phyloP scores from a whole-genome alignment of 2,113 vertebrate species.

The Charadrius vociferus region DNA sequence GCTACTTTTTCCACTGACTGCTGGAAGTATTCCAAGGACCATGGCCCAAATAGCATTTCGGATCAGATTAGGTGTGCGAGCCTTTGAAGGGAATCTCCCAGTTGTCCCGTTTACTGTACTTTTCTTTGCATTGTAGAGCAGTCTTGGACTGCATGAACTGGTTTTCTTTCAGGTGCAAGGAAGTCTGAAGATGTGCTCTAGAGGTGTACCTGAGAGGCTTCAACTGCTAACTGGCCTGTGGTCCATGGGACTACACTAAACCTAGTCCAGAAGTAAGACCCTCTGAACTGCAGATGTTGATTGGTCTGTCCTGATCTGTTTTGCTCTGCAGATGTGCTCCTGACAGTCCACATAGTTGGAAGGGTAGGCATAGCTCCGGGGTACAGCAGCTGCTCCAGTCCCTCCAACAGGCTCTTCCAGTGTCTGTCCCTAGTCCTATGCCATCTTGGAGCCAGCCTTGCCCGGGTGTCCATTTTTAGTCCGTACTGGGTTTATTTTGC shows the following conservation, averaged over 20 bases:
- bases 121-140: not conserved
- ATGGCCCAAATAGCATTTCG: not conserved
- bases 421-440: not conserved
- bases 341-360: not conserved
- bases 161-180: not conserved
- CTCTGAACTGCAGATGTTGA: not conserved
- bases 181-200: not conserved
- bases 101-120: fast-evolving
- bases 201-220: fast-evolving
- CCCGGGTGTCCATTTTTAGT: not conserved
- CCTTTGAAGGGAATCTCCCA: not conserved
- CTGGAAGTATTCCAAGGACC: not conserved
- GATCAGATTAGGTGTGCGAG: not conserved
- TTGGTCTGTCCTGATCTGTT: not conserved
- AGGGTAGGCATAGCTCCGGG: not conserved
- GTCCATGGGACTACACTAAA: not conserved
- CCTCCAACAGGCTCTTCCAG: not conserved
- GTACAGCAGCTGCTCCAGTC: not conserved
- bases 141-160: not conserved
- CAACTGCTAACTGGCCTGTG: fast-evolving
- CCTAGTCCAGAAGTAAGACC: not conserved
- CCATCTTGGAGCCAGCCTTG: not conserved
- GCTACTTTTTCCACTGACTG: not conserved
- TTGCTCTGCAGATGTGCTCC: not conserved
- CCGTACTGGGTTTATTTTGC: not conserved